Evolutionary conservation across 2,113 vertebrate genomes (phyloP).

Genomic region (Abramis brama): DNA sequence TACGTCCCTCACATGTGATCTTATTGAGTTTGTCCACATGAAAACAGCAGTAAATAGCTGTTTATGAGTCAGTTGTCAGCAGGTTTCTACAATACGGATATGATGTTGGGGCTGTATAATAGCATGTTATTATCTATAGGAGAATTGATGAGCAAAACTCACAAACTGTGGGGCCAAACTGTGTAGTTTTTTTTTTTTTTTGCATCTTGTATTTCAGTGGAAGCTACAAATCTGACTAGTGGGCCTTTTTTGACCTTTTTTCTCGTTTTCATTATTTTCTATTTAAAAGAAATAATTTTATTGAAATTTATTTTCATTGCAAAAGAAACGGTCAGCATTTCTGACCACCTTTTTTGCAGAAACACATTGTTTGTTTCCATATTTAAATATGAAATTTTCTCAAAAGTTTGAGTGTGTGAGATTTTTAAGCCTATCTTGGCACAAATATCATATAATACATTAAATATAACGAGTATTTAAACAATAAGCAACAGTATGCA

Average conservation of each 20-base stretch:
- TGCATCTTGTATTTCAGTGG: no score
- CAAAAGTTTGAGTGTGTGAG: not conserved
- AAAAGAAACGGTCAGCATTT: not conserved
- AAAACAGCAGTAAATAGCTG: not conserved
- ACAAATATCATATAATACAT: not conserved
- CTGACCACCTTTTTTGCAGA: not conserved
- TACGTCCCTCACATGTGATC: not conserved
- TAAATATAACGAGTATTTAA: not conserved
- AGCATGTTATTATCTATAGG: not conserved
- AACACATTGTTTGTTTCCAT: not conserved
- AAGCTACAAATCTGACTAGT: no score
- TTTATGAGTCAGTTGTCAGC: not conserved
- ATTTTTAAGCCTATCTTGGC: not conserved
- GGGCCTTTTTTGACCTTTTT: no score
- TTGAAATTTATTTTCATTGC: no score
- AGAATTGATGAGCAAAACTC: not conserved
- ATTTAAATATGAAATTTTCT: no score
- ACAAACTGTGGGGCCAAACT: not conserved
- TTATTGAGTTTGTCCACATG: constrained; percentile 13
- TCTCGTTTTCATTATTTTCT: no score
- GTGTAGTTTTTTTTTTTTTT: no score
- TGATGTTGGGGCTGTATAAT: constrained; percentile 1
- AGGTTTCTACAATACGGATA: not conserved
- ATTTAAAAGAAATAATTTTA: no score
- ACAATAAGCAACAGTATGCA: not conserved